Conservation (phyloP, 2,797 vertebrate genomes). For the Oceanodroma leucorhoa region DNA sequence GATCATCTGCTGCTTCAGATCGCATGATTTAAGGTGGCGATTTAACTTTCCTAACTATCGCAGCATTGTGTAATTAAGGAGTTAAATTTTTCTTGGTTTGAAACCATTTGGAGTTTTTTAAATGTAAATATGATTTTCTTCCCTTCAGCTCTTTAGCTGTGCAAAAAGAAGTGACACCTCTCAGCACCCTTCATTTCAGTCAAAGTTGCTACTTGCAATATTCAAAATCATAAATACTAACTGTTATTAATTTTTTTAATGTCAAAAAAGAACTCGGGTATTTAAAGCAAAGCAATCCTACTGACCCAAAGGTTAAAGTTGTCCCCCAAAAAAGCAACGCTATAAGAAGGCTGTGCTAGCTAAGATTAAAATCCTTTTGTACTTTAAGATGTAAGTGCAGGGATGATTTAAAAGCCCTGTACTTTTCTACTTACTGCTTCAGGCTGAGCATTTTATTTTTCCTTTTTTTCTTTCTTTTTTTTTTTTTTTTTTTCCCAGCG, state of each 20-base stretch:
- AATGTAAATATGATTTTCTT: background rate
- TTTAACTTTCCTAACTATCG: background rate
- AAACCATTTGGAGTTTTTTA: background rate
- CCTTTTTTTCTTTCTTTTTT: background rate
- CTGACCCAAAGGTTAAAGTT: background rate
- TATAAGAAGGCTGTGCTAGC: background rate
- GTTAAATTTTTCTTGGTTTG: background rate
- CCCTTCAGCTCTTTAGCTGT: background rate
- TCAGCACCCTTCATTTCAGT: background rate
- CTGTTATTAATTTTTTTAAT: background rate
- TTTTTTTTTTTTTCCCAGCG: background rate
- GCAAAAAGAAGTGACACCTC: background rate
- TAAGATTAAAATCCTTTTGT: constrained; percentile 32
- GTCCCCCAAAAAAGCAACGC: background rate
- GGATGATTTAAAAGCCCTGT: constrained; percentile 47
- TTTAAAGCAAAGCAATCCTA: background rate
- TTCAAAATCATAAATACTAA: background rate
- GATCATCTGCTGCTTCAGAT: background rate
- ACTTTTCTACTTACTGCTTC: constrained; percentile 33
- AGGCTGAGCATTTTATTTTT: constrained; percentile 41
- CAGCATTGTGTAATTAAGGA: background rate
- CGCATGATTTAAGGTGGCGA: background rate
- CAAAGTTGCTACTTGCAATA: background rate
- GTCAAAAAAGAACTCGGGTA: background rate
- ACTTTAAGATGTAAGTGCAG: background rate